phyloP scores from a whole-genome alignment of 2,797 vertebrate species.

The Harpagifer antarcticus region DNA sequence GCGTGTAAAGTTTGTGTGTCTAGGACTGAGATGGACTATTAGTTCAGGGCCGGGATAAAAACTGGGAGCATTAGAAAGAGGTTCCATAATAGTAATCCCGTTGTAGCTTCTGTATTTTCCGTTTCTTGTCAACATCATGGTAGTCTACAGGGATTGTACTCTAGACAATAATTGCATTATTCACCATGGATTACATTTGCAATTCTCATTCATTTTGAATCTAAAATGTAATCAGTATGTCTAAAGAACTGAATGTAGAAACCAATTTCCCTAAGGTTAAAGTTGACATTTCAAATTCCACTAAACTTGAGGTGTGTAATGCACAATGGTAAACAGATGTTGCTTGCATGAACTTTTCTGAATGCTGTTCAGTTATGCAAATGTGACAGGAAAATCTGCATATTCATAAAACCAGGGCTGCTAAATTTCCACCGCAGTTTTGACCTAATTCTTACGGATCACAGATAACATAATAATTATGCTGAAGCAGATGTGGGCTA shows the following conservation, averaged over 20 bases:
- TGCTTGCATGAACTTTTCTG: conserved; percentile 22
- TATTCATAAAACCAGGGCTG: conserved; percentile 53
- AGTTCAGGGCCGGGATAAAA: conserved; percentile 39
- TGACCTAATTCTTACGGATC: conserved; percentile 61
- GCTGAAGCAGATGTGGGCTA: conserved; percentile 60
- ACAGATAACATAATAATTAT: conserved; percentile 61
- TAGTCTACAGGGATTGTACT: conserved; percentile 24
- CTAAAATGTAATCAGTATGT: conserved; percentile 73
- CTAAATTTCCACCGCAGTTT: conserved; percentile 27
- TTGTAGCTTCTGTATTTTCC: conserved; percentile 56
- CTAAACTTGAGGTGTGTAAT: conserved; percentile 49
- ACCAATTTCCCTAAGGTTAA: conserved; percentile 56
- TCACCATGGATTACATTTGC: conserved; percentile 55
- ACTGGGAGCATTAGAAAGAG: conserved; percentile 41
- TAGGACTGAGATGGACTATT: conserved; percentile 51
- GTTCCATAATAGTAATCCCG: conserved; percentile 32
- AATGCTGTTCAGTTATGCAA: conserved; percentile 54
- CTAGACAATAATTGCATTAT: conserved; percentile 65
- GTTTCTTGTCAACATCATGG: conserved; percentile 27
- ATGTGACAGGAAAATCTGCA: conserved; percentile 58
- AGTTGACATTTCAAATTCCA: conserved; percentile 61
- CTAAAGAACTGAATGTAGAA: conserved; percentile 53
- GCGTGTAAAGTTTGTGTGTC: conserved; percentile 68
- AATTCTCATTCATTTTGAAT: conserved; percentile 66
- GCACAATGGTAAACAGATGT: conserved; percentile 66